Percentiles rank a stretch among this genome's conserved stretches.
phyloP scores from a whole-genome alignment of 2,113 vertebrate species.

The Hiodon alosoides region DNA sequence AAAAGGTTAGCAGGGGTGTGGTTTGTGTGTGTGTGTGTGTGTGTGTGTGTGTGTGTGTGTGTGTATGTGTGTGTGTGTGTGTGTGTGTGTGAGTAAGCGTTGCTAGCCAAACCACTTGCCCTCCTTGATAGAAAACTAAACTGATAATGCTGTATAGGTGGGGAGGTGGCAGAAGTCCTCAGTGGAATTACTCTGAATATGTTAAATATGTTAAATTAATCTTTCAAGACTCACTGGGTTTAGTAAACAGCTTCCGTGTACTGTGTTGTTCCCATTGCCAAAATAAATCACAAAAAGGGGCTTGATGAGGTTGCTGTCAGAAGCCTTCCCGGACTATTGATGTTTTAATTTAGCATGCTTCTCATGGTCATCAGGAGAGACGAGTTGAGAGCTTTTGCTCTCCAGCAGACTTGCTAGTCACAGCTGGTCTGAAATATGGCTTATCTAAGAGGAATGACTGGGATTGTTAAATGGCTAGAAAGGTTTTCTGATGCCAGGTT shows the following conservation, averaged over 20 bases:
- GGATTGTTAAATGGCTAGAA: no score
- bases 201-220: slow-evolving; percentile 25
- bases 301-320: slow-evolving; percentile 17
- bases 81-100: slow-evolving; percentile 13
- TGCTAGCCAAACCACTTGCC: slow-evolving; percentile 12
- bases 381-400: not conserved
- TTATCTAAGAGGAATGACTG: no score
- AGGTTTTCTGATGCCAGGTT: no score
- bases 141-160: not conserved
- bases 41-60: no score
- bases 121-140: not conserved
- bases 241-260: slow-evolving; percentile 24
- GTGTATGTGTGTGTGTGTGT: not conserved
- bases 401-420: no score
- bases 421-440: no score
- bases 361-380: slow-evolving; percentile 24
- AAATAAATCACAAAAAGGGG: slow-evolving; percentile 20
- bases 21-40: no score
- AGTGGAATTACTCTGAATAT: slow-evolving; percentile 12
- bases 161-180: slow-evolving; percentile 9
- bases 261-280: slow-evolving; percentile 18
- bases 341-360: slow-evolving; percentile 20
- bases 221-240: slow-evolving; percentile 26
- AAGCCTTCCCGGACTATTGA: slow-evolving; percentile 12
- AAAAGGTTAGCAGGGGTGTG: no score